A percentile compares a stretch with the other conserved stretches of the same genome.
phyloP scores from a whole-genome alignment of 2,113 vertebrate genomes.

The Chrysochloris asiatica region DNA sequence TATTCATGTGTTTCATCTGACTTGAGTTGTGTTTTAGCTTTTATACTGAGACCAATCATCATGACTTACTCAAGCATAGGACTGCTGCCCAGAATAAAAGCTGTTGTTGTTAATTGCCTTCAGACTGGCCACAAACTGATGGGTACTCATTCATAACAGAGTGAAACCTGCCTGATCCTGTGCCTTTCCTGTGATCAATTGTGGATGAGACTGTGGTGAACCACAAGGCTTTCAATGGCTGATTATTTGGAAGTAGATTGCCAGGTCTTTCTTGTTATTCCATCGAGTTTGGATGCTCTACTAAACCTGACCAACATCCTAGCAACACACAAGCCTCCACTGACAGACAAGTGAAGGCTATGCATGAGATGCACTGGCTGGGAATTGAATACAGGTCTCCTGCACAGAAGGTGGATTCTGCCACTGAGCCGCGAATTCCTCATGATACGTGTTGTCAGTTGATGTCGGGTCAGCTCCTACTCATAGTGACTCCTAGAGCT shows the following conservation, averaged over 20 bases:
- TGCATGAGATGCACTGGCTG: neutral
- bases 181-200: neutral
- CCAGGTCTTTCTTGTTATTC: neutral
- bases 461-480: no score
- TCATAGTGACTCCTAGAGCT: no score
- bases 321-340: neutral
- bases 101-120: neutral
- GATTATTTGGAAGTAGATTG: neutral
- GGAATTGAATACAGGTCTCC: neutral
- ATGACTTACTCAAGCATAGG: neutral
- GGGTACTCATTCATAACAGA: neutral
- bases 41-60: neutral
- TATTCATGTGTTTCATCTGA: fast-evolving
- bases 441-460: neutral
- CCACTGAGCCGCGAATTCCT: neutral
- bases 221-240: neutral
- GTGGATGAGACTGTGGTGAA: neutral
- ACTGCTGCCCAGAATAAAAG: neutral
- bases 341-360: neutral
- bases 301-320: neutral
- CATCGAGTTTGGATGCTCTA: neutral
- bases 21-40: neutral
- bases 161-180: neutral
- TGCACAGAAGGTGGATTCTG: neutral
- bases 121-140: neutral